Evolutionary conservation across 2,113 vertebrate genomes (phyloP), one percentile per base, ranked within the genome.

Genomic region (Melanostigma gelatinosum): DNA sequence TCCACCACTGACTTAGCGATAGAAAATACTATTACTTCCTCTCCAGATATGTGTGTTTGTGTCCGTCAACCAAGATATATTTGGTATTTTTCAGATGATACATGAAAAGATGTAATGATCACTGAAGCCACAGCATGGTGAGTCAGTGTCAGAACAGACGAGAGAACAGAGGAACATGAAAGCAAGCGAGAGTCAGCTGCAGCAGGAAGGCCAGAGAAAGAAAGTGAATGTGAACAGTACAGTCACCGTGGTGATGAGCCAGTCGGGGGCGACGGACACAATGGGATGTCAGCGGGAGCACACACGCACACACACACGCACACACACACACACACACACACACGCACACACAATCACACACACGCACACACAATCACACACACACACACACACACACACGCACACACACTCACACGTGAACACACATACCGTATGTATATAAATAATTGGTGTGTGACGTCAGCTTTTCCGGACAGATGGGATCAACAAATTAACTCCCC

Each of bases 381-480:
- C 65, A 24, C 24, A 27, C 54, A 27, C 57, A 10, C 72, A 24
- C 24, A 24, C 24, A 24, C 24, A 24, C 24, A 24, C 24, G 1
- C 24, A 24, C 24, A 24, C 24, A 72, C 22, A 54, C 50, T 73
- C 40, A 46, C 57, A 61, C 10, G 6, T 50, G 18, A 50, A 50
- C n/a, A 32, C 27, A 60, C 65, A 6, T 4, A 54, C 22, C 24
- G 22, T n/a, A n/a, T 57, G 27, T 16, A 16, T 58, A 86, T 62
- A 86, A 75, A 87, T 83, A 88, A 81, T 57, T n/a, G 0, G 42
- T 63, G 74, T 83, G 85, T 87, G 83, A 82, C 86, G 86, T 85
- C 89, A 89, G 89, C 86, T 91, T 90, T 85, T 75, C 64, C 64
- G 78, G 85, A 89, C 90, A 90, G 86, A 88, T 87, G 79, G 65